Conservation (phyloP, 1,140 invertebrate genomes). For the Brachionus koreanus region DNA sequence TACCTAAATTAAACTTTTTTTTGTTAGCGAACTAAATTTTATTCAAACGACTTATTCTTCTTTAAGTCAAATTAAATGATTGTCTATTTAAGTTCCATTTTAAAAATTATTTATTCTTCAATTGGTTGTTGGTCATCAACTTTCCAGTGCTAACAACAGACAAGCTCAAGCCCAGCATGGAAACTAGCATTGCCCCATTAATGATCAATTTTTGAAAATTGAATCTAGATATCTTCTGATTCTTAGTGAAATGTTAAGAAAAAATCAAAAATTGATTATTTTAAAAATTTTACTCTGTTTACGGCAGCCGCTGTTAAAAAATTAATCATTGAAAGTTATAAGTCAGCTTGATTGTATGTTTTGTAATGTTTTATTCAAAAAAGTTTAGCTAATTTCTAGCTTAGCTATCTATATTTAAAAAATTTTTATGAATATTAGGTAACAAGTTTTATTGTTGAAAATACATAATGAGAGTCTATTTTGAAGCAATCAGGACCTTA, state of each 20-base stretch:
- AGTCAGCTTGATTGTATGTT: neutral
- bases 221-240: neutral
- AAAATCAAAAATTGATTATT: neutral
- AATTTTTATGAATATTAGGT: neutral
- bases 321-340: neutral
- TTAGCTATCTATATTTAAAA: neutral
- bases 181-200: constrained; percentile 14
- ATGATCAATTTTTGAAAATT: constrained; percentile 7
- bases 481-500: neutral
- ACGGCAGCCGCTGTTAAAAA: neutral
- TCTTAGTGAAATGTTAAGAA: neutral
- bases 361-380: neutral
- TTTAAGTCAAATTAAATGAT: neutral
- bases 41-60: neutral
- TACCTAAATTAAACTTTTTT: neutral
- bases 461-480: neutral
- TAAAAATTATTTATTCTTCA: neutral
- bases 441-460: neutral
- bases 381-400: neutral
- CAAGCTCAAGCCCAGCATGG: neutral
- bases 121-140: constrained; percentile 15
- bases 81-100: neutral
- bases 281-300: neutral
- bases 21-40: neutral
- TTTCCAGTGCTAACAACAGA: constrained; percentile 17